These are phyloP conservation scores for Aromia moschata DNA, from an alignment of 2,888 invertebrate genomes.

Conservation along the genomic window DNA sequence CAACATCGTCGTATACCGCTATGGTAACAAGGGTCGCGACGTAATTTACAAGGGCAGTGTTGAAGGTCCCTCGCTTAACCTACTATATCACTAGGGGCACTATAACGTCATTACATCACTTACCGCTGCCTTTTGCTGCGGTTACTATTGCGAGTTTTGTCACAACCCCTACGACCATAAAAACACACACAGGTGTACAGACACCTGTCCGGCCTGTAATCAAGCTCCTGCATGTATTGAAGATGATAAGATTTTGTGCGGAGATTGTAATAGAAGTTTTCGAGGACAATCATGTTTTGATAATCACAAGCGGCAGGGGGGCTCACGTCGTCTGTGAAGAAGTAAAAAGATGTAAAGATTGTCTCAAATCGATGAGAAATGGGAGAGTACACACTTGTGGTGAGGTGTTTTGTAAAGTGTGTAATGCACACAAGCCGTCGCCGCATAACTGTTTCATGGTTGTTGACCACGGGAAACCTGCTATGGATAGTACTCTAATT, in stretches of 20 bases:
- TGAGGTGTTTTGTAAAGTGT: conserved; percentile 22
- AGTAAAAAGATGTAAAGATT: conserved; percentile 16
- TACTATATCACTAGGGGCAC: conserved; percentile 39
- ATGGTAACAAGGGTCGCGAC: conserved; percentile 27
- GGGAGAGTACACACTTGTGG: conserved; percentile 18
- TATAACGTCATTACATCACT: conserved; percentile 44
- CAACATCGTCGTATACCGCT: conserved; percentile 34
- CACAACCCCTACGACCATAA: conserved; percentile 36
- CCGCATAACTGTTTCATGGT: conserved; percentile 26
- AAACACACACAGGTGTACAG: conserved; percentile 20
- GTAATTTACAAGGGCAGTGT: conserved; percentile 25
- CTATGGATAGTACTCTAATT: conserved; percentile 11
- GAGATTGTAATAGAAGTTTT: conserved; percentile 26
- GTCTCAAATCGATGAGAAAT: conserved; percentile 15
- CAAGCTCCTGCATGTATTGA: conserved; percentile 24
- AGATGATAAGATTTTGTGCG: conserved; percentile 16
- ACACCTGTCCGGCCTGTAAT: conserved; percentile 14
- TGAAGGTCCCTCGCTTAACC: conserved; percentile 32
- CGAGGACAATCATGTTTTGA: conserved; percentile 28
- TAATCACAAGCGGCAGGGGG: conserved; percentile 16
- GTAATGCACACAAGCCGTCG: background rate
- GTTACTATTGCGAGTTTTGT: conserved; percentile 45
- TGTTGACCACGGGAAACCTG: conserved; percentile 22
- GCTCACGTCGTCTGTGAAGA: conserved; percentile 10
- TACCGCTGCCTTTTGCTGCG: conserved; percentile 41